Percentiles rank a stretch among this genome's conserved stretches.
Conservation (phyloP, 2,888 invertebrate genomes). For the Drosophila siamana region DNA sequence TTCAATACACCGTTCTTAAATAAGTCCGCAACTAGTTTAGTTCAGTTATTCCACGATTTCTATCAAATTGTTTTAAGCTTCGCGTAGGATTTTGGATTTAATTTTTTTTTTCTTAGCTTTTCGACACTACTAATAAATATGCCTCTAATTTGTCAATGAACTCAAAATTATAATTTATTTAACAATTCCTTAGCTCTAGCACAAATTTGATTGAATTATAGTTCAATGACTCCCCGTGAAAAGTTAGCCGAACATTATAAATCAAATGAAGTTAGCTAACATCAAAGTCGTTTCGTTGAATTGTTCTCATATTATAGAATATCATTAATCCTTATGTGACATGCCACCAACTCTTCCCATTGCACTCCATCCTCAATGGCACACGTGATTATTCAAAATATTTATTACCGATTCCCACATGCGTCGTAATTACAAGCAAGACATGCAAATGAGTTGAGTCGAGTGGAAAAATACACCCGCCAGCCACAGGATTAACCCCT, state of each 20-base stretch:
- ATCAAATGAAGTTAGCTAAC: conserved; percentile 15
- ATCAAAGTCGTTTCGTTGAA: background rate
- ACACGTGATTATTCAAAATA: conserved; percentile 61
- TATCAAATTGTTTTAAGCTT: no score
- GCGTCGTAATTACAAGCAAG: conserved; percentile 48
- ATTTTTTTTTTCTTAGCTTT: no score
- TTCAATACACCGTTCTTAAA: no score
- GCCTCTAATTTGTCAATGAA: no score
- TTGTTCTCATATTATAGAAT: conserved; percentile 1
- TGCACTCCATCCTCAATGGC: background rate
- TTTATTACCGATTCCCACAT: conserved; percentile 56
- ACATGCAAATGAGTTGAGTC: conserved; percentile 54
- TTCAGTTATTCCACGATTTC: no score
- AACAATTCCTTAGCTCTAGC: no score
- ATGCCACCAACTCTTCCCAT: conserved; percentile 15
- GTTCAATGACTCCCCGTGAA: no score
- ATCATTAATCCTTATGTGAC: conserved; percentile 33
- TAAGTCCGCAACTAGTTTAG: no score
- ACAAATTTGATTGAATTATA: no score
- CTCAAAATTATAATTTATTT: no score
- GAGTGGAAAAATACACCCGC: conserved; percentile 49
- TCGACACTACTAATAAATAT: no score
- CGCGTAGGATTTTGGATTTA: no score
- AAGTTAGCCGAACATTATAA: conserved; percentile 18
- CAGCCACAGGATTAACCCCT: conserved; percentile 71